phyloP scores from a whole-genome alignment of 2,797 vertebrate species.

The Tachyglossus aculeatus region DNA sequence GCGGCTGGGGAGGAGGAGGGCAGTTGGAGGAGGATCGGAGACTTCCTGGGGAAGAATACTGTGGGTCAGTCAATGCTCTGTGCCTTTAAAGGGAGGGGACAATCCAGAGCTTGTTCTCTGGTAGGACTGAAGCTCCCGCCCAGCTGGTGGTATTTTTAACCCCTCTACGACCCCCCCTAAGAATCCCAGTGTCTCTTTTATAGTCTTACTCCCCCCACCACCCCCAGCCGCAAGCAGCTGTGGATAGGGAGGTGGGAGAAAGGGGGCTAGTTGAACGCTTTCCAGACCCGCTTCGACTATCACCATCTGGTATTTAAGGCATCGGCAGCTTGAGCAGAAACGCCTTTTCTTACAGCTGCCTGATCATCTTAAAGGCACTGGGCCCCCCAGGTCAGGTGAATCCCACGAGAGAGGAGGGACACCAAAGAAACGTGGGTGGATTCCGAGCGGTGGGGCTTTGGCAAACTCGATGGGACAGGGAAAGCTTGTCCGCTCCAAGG shows the following conservation, averaged over 20 bases:
- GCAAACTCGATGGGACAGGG: constrained; percentile 22
- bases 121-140: constrained; percentile 21
- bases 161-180: constrained; percentile 52
- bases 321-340: constrained; percentile 54
- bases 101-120: constrained; percentile 55
- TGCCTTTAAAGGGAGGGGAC: constrained; percentile 35
- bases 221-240: constrained; percentile 57
- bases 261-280: constrained; percentile 39
- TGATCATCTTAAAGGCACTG: constrained; percentile 60
- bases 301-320: constrained; percentile 65
- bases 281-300: constrained; percentile 67
- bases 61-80: constrained; percentile 10
- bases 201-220: constrained; percentile 61
- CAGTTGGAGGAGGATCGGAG: constrained; percentile 31
- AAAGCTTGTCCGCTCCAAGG: constrained; percentile 12
- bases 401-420: constrained; percentile 14
- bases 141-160: constrained; percentile 73
- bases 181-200: constrained; percentile 65
- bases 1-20: not conserved
- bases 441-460: constrained; percentile 15
- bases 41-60: constrained; percentile 31
- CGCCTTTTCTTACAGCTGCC: constrained; percentile 56
- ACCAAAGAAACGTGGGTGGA: constrained; percentile 5
- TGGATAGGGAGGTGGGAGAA: constrained; percentile 56
- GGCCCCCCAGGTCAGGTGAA: constrained; percentile 13